Evolutionary conservation across 1,140 invertebrate genomes (phyloP), one percentile per base, ranked within the genome.

Genomic region (Sipha flava): DNA sequence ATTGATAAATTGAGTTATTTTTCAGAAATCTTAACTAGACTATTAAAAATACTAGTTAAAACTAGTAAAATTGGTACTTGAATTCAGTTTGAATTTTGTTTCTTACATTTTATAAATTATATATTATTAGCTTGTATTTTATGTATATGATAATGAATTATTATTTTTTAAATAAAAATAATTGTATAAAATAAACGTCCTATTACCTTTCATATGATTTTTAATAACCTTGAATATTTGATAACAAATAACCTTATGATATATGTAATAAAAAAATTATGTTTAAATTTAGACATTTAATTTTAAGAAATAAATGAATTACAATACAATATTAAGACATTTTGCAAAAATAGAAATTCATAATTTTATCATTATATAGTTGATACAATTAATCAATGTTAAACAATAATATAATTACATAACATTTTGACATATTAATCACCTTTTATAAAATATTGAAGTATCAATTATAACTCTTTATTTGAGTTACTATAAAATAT

Each of bases 201-300:
- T 37, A 54, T 80, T 72, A 52, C 23, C 16, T 73, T 29, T 14
- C n/a, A 43, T 59, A 37, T 54, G 14, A 29, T 21, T 54, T 62
- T 73, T 52, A 37, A 73, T 73, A 26, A 73, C 70, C 70, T 73
- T 73, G 47, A 2, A 10, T 47, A 9, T 52, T 34, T 52, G 70
- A 73, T 73, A 73, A 52, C 45, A 34, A 73, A 73, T 52, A 49
- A 73, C 70, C 70, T 52, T 72, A 3, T 72, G 31, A 66, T 66
- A 66, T 26, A 21, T 10, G 40, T 16, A 5, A 66, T 43, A 43
- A 23, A 23, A 40, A 66, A 40, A 40, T 4, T 40, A 3, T 62
- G 10, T 64, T 7, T 64, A 40, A 37, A 5, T 45, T 0, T 29
- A 47, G n/a, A n/a, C 18, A 37, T 34, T n/a, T n/a, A 37, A 0